Percentiles rank a stretch among this genome's conserved stretches.
phyloP scores from a whole-genome alignment of 1,140 invertebrate species.

The Drosophila busckii region DNA sequence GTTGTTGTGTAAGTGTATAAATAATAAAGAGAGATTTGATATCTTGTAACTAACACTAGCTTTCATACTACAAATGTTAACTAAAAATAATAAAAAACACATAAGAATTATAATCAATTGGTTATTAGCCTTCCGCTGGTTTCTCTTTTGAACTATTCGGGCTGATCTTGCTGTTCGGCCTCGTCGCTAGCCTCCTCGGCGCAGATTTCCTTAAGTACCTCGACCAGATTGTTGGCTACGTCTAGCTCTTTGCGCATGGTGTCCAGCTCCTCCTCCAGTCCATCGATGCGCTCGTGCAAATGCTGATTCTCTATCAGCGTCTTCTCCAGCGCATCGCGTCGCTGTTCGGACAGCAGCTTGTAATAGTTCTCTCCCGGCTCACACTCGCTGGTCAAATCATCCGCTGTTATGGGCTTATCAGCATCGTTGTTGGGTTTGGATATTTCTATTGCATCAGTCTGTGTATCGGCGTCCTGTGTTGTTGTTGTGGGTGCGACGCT shows the following conservation, averaged over 20 bases:
- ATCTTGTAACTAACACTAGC: slow-evolving; percentile 42
- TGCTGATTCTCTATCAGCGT: slow-evolving; percentile 82
- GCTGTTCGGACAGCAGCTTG: slow-evolving; percentile 83
- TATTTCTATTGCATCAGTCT: slow-evolving; percentile 33
- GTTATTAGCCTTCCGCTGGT: slow-evolving; percentile 10
- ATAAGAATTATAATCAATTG: slow-evolving; percentile 23
- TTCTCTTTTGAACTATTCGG: slow-evolving; percentile 21
- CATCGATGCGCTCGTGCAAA: slow-evolving; percentile 79
- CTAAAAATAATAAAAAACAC: slow-evolving; percentile 17
- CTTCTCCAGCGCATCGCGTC: slow-evolving; percentile 81
- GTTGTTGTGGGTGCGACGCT: slow-evolving; percentile 1
- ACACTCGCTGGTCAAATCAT: slow-evolving; percentile 81
- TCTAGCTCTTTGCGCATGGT: slow-evolving; percentile 83
- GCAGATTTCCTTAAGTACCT: slow-evolving; percentile 82
- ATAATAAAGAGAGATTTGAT: slow-evolving; percentile 20
- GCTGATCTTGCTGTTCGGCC: slow-evolving; percentile 21
- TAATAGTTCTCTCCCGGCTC: slow-evolving; percentile 83
- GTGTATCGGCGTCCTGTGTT: slow-evolving; percentile 54
- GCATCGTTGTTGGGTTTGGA: slow-evolving; percentile 18
- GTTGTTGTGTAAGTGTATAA: slow-evolving; percentile 27
- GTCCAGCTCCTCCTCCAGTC: slow-evolving; percentile 82
- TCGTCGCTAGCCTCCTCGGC: slow-evolving; percentile 58
- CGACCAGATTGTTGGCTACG: slow-evolving; percentile 81
- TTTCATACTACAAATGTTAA: slow-evolving; percentile 34
- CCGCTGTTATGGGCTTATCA: slow-evolving; percentile 63